Base-by-base conservation (phyloP, 2,888 invertebrate species). In the Lycaena phlaeas region DNA sequence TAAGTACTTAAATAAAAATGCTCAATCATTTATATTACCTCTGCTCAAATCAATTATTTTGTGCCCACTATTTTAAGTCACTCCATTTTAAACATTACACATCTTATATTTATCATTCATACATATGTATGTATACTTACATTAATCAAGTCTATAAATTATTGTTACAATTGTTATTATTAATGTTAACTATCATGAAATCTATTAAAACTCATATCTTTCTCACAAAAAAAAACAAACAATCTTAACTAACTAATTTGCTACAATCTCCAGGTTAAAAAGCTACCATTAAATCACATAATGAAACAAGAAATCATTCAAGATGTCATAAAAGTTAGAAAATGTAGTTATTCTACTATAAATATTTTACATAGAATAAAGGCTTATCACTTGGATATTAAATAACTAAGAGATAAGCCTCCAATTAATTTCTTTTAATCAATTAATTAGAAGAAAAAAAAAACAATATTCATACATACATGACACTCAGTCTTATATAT, bases 401-500 rank as follows among this genome's bases (percentile, higher is more conserved):
- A 26, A 56, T 59, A 57, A 61, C 59, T 65, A 59, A 63, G 68
- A 54, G n/a, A n/a, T n/a, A n/a, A n/a, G n/a, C n/a, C n/a, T n/a
- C n/a, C n/a, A n/a, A n/a, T n/a, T n/a, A n/a, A n/a, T n/a, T n/a
- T n/a, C n/a, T n/a, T n/a, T n/a, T n/a, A n/a, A n/a, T n/a, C n/a
- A n/a, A n/a, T n/a, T n/a, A n/a, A n/a, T n/a, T n/a, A n/a, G n/a
- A n/a, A n/a, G n/a, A n/a, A n/a, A n/a, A 69, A 68, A 71, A 68
- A 73, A 78, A 77, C 69, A 75, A 69, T 68, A 56, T 53, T 52
- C 65, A 71, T 66, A 73, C 61, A 66, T 57, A 70, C 71, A 81
- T 65, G 81, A 82, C 78, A 73, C 77, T 84, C 84, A 84, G 84
- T 84, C 84, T 84, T 81, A 75, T 77, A 74, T 60, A 78, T 77